Evolutionary conservation across 2,888 invertebrate species (phyloP).

Genomic region (Arge pagana): DNA sequence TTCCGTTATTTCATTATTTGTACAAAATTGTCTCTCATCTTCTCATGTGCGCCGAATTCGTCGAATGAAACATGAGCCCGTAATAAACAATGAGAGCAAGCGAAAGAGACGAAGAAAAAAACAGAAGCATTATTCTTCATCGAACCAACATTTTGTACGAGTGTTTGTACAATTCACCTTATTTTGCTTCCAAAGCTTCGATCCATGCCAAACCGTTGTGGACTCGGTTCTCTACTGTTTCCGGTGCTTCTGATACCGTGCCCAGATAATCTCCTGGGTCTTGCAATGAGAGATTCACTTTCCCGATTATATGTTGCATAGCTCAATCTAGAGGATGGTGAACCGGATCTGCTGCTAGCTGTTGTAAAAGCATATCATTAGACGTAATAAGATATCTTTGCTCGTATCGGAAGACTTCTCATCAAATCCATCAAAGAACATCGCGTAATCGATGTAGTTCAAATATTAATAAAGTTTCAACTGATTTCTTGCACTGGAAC

Average conservation of each 20-base stretch:
- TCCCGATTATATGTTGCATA: conserved; percentile 70
- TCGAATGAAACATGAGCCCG: too few species aligned
- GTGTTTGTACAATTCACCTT: too few species aligned
- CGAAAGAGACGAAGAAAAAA: conserved; percentile 4
- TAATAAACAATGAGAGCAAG: conserved; percentile 2
- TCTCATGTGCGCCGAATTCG: too few species aligned
- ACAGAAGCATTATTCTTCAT: neutral
- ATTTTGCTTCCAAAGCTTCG: conserved; percentile 50
- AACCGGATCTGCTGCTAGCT: conserved; percentile 93
- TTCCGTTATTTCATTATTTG: neutral
- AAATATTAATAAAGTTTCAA: neutral
- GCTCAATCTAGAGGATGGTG: conserved; percentile 84
- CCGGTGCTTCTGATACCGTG: conserved; percentile 52
- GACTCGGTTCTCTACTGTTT: conserved; percentile 59
- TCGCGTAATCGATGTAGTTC: neutral
- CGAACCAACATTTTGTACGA: too few species aligned
- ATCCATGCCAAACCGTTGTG: conserved; percentile 55
- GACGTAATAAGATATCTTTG: conserved; percentile 1
- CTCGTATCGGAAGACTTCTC: neutral
- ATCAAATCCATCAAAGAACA: conserved; percentile 4
- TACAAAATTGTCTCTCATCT: neutral
- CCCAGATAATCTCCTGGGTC: conserved; percentile 72
- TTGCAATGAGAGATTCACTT: conserved; percentile 58
- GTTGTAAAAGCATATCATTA: conserved; percentile 36
- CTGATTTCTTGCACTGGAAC: too few species aligned